phyloP scores from a whole-genome alignment of 1,140 invertebrate species.

The Dreissena polymorpha region DNA sequence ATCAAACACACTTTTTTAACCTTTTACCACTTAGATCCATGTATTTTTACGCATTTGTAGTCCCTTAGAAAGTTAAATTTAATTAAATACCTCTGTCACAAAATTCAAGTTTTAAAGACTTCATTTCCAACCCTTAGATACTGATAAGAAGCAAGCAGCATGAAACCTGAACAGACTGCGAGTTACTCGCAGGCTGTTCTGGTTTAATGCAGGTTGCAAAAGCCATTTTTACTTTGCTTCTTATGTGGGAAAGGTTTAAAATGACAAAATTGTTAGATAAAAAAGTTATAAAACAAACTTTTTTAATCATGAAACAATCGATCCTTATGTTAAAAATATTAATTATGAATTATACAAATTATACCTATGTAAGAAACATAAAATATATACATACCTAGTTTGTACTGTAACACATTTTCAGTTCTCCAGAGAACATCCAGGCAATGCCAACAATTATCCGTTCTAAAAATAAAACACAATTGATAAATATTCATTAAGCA shows the following conservation, averaged over 20 bases:
- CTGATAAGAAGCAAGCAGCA: no score
- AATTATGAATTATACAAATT: neutral
- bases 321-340: neutral
- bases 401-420: slow-evolving; percentile 45
- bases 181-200: no score
- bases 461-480: slow-evolving; percentile 6
- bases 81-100: no score
- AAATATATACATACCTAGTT: slow-evolving; percentile 13
- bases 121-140: no score
- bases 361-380: neutral
- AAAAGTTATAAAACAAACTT: slow-evolving; percentile 7
- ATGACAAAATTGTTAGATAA: no score
- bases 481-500: neutral
- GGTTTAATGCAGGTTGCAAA: no score
- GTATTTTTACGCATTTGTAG: neutral
- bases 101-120: no score
- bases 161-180: no score
- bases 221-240: no score
- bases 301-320: neutral
- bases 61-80: no score
- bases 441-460: slow-evolving; percentile 34
- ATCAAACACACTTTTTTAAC: neutral
- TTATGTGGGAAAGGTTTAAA: no score
- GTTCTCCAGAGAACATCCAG: slow-evolving; percentile 52
- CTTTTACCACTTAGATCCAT: neutral